Base-by-base conservation (phyloP, 2,888 invertebrate species). In the Ophioninae sp. region DNA sequence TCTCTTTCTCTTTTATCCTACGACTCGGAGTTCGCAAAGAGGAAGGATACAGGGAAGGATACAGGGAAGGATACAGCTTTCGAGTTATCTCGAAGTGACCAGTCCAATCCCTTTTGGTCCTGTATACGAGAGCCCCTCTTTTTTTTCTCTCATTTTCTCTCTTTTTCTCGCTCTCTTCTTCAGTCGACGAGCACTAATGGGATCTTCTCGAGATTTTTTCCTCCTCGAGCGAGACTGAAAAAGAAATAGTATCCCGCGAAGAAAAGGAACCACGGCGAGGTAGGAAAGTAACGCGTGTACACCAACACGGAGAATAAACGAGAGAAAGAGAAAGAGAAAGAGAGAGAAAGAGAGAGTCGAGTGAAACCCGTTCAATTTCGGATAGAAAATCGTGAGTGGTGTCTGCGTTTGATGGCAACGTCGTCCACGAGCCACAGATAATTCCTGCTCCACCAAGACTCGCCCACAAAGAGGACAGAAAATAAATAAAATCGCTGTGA, bases 41-140 rank as follows among this genome's bases (percentile, higher is more conserved):
- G 79, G 39, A 67, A 73, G 76, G 64, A 63, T 74, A 41, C 69
- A 73, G 22, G 72, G 61, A 68, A 63, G 76, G 64, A 63, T 74
- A 41, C 69, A 73, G 22, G 79, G 39, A 67, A 73, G 76, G 64
- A 30, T 30, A 3, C 30, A 74, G 71, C 68, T 56, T 51, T 22
- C 69, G 79, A 85, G 86, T 86, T 86, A 86, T 86, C 86, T 85
- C 80, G 58, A 51, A 85, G 83, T 84, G 86, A 82, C 86, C 84
- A 74, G n/a, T 3, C 79, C 68, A 82, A 78, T 65, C 83, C 83
- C 81, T 78, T 79, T 73, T 44, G 44, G 44, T 44, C 44, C 44
- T 41, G 41, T 41, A 41, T 41, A 6, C 41, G 8, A 41, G 10
- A 9, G 41, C 8, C 10, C 41, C 10, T 8, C 41, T 44, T 10